Base-by-base conservation (phyloP, 2,113 vertebrate genomes). In the Seriola rivoliana region DNA sequence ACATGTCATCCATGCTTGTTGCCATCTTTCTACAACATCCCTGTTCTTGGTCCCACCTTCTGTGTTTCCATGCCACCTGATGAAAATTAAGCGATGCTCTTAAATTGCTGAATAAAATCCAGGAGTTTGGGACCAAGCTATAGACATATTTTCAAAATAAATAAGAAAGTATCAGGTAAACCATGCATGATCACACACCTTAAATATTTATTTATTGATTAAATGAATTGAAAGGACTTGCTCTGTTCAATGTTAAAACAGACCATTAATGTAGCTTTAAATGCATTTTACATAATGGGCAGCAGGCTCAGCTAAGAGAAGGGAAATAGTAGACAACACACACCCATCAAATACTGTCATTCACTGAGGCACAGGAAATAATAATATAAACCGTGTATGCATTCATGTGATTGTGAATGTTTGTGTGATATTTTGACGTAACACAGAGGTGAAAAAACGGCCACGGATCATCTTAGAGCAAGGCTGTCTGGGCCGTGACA, bases 371-470 rank as follows among this genome's bases (percentile, higher is more conserved):
- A 40, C 42, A 19, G 58, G 65, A 59, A 82, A 80, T 19, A 64
- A 52, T 14, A 40, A 14, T 42, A 29, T 5, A 40, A 19, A 32
- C 12, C 44, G 8, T 58, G 46, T 12, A 38, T 58, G 16, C 1
- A 29, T 13, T 40, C 11, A 14, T 36, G n/a, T 40, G 21, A 32
- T 1, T 60, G 55, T 1, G 1, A 50, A 21, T 57, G 36, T 46
- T 8, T 58, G 44, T 54, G 29, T 32, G 23, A 68, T n/a, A 16
- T n/a, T 40, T 25, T 25, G 36, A 40, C 42, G 70, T 55, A 62
- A 87, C 52, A n/a, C 63, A 78, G 59, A 72, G 58, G 75, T 71
- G 69, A 84, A 87, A 75, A 68, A 2, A n/a, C 3, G 36, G 9
- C 7, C 19, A 62, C 8, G 14, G 8, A 11, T 46, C 32, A 23